Conservation (phyloP, 2,888 invertebrate genomes). For the Cephus spinipes region DNA sequence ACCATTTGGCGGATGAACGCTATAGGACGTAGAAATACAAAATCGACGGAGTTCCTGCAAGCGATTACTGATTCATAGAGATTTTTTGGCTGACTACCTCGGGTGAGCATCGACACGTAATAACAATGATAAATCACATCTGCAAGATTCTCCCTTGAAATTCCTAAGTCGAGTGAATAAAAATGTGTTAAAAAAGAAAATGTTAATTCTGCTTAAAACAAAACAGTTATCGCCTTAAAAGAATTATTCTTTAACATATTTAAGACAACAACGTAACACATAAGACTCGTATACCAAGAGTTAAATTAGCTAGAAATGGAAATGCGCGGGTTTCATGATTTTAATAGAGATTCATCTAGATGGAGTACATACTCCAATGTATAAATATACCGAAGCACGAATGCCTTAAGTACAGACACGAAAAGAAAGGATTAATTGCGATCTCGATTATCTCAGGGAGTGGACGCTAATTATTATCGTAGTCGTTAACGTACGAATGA, state of each 20-base stretch:
- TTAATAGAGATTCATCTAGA: neutral
- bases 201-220: neutral
- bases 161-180: neutral
- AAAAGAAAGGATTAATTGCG: neutral
- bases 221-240: neutral
- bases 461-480: neutral
- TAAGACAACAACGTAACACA: neutral
- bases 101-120: constrained; percentile 15
- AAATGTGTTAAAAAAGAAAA: neutral
- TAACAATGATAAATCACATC: neutral
- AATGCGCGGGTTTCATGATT: neutral
- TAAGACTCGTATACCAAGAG: neutral
- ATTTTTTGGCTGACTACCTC: constrained; percentile 31
- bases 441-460: constrained; percentile 4
- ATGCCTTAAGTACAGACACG: neutral
- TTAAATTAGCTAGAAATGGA: neutral
- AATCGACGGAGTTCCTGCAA: constrained; percentile 1
- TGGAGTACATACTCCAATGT: neutral
- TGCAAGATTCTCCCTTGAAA: neutral
- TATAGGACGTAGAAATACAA: neutral
- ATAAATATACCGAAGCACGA: neutral
- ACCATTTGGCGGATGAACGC: neutral
- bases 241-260: neutral
- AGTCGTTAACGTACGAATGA: constrained; percentile 1
- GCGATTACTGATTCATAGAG: constrained; percentile 6